These are phyloP conservation scores for Apistogramma diplotaenia DNA, from an alignment of 2,113 vertebrate genomes.

Conservation along the genomic window DNA sequence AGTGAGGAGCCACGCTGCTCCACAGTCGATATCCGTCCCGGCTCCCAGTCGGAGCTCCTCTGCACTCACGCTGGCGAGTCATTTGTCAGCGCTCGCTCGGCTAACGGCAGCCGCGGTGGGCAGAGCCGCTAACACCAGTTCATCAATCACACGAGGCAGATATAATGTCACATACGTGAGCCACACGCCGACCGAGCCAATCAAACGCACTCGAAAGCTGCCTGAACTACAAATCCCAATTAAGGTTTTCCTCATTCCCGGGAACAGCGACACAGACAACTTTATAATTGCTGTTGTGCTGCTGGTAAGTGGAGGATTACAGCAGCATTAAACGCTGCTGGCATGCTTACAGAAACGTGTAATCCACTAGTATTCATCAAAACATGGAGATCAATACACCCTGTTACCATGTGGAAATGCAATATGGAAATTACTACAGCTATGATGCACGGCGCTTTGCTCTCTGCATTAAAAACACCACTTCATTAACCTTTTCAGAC, in stretches of 20 bases:
- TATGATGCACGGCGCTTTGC: neutral
- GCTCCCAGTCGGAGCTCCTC: too few species aligned
- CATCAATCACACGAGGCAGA: slow-evolving; percentile 55
- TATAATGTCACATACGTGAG: slow-evolving; percentile 44
- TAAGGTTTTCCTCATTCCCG: neutral
- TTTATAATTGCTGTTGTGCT: slow-evolving; percentile 19
- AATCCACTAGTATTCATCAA: slow-evolving; percentile 1
- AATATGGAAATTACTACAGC: slow-evolving; percentile 36
- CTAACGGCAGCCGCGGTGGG: slow-evolving; percentile 35
- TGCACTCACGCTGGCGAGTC: slow-evolving; percentile 27
- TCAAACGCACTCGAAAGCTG: slow-evolving; percentile 26
- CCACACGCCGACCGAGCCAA: slow-evolving; percentile 52
- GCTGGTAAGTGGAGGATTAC: neutral
- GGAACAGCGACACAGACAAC: neutral
- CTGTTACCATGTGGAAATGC: slow-evolving; percentile 18
- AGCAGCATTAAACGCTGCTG: neutral
- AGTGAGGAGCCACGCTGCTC: slow-evolving; percentile 17
- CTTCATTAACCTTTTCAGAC: slow-evolving; percentile 40
- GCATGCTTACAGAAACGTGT: neutral
- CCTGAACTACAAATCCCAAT: slow-evolving; percentile 37
- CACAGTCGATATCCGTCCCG: slow-evolving; percentile 40
- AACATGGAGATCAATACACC: slow-evolving; percentile 29
- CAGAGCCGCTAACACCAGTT: slow-evolving; percentile 42
- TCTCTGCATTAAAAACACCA: neutral
- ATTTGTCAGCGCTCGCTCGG: slow-evolving; percentile 56